These are phyloP conservation scores for Psittacula derbiana DNA, from an alignment of 2,797 vertebrate species.

Conservation along the genomic window DNA sequence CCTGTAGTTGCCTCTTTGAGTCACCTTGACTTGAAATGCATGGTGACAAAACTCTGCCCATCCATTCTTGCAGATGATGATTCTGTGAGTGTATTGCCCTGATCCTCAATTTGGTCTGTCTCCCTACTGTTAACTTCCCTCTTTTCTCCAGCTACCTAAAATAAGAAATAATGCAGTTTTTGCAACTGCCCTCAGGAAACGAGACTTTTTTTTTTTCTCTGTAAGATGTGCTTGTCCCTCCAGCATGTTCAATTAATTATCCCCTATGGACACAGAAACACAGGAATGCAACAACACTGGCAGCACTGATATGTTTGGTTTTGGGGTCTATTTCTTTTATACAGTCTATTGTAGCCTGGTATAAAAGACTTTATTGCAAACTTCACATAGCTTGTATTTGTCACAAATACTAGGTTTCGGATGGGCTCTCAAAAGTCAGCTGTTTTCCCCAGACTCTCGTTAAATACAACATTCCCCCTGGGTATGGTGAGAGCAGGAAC, in stretches of 20 bases:
- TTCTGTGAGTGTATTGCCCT: background rate
- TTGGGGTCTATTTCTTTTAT: background rate
- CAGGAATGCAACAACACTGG: background rate
- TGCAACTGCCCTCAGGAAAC: background rate
- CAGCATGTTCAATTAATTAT: background rate
- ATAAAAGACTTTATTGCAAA: background rate
- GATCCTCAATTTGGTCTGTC: background rate
- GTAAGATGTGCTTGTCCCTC: background rate
- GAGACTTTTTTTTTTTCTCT: background rate
- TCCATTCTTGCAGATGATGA: background rate
- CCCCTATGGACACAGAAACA: background rate
- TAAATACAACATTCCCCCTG: background rate
- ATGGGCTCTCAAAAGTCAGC: background rate
- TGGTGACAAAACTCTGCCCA: background rate
- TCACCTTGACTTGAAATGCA: background rate
- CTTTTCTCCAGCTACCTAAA: background rate
- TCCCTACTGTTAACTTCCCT: background rate
- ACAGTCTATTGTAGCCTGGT: fast-evolving
- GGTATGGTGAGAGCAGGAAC: fast-evolving
- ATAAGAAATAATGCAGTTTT: background rate
- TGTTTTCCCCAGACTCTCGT: background rate
- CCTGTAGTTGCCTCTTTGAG: background rate
- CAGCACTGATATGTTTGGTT: fast-evolving
- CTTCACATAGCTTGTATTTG: background rate
- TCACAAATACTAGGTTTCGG: background rate